A percentile compares a stretch with the other conserved stretches of the same genome.
These are phyloP conservation scores for Zoanthus gigantus DNA, from an alignment of 92 coral and sea anemone species.

Conservation along the genomic window DNA sequence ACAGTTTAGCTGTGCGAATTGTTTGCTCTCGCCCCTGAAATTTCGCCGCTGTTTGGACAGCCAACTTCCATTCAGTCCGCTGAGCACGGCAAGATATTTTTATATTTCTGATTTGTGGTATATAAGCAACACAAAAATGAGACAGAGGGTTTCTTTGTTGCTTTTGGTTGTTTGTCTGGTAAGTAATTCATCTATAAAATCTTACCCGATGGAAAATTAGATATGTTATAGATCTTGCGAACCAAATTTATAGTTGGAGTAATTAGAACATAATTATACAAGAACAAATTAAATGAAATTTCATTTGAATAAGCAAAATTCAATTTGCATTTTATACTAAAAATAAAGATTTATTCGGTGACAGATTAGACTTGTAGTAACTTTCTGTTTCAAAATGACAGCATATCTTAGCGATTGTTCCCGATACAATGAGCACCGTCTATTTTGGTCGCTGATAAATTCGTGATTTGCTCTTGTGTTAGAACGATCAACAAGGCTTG, in stretches of 20 bases:
- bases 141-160: background rate
- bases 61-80: background rate
- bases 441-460: background rate
- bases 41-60: background rate
- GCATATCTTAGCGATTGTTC: background rate
- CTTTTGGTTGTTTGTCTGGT: slow-evolving; percentile 24
- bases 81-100: background rate
- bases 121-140: background rate
- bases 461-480: background rate
- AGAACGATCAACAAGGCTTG: background rate
- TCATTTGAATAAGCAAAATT: too few relatives aligned
- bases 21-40: background rate
- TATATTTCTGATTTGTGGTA: too few relatives aligned
- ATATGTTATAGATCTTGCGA: background rate
- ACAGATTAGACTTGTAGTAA: background rate
- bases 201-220: background rate
- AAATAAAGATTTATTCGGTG: too few relatives aligned
- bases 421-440: background rate
- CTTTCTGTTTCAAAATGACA: background rate
- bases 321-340: too few relatives aligned
- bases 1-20: background rate
- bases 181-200: background rate
- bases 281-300: background rate
- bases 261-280: slow-evolving; percentile 14
- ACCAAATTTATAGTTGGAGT: background rate